Percentiles rank a stretch among this genome's conserved stretches.
phyloP scores from a whole-genome alignment of 2,888 invertebrate genomes.

The Volucella bombylans region DNA sequence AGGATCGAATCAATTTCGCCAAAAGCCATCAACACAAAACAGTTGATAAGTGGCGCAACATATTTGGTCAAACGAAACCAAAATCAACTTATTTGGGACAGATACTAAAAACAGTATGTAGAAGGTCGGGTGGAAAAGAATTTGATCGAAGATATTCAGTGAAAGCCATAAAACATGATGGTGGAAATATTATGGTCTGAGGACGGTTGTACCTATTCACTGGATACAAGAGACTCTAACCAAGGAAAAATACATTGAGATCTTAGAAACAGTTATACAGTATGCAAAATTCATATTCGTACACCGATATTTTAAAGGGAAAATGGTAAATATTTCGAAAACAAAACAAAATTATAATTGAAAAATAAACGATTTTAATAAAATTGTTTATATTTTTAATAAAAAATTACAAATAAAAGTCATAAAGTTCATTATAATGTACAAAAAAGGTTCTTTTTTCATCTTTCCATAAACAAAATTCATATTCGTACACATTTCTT shows the following conservation, averaged over 20 bases:
- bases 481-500: no score
- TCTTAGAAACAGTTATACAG: neutral
- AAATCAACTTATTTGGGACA: slow-evolving; percentile 20
- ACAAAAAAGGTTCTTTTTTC: no score
- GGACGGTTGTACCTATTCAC: neutral
- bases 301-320: no score
- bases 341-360: no score
- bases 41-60: slow-evolving; percentile 7
- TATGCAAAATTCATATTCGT: no score
- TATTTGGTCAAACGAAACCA: slow-evolving; percentile 7
- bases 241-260: neutral
- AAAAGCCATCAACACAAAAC: neutral
- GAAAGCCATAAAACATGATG: neutral
- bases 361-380: no score
- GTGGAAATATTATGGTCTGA: neutral
- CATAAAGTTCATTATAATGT: no score
- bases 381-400: no score
- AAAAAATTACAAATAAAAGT: no score
- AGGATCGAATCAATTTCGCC: slow-evolving; percentile 14
- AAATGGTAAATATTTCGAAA: no score
- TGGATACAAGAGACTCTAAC: neutral
- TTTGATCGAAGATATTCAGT: slow-evolving; percentile 4
- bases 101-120: slow-evolving; percentile 9
- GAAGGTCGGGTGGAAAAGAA: slow-evolving; percentile 1
- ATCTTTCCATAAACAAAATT: no score